Base-by-base conservation (phyloP, 2,113 vertebrate genomes). In the Hemicordylus capensis region DNA sequence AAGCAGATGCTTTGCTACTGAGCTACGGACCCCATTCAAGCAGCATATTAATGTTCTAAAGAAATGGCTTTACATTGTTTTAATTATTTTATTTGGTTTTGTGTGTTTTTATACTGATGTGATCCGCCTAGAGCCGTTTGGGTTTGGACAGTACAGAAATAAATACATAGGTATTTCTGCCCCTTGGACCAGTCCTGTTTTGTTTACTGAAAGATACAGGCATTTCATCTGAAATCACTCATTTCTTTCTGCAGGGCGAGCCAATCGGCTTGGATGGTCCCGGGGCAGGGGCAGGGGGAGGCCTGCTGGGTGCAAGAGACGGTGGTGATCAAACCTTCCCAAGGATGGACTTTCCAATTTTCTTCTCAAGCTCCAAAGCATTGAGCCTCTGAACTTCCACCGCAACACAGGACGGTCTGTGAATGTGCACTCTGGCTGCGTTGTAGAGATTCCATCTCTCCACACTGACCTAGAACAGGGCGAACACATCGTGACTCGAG, bases 381-480 rank as follows among this genome's bases (percentile, higher is more conserved):
- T 96, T 97, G 64, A 99, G 97, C 89, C 99, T 97, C 89, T 98
- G 97, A 91, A 99, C 95, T 95, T 99, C 98, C 12, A 98, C 96
- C 42, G 98, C 97, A 64, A 98, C 98, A 1, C 97, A 98, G 0
- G 99, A 99, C 0, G 99, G 93, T 72, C 98, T 96, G 80, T 99
- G 98, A 83, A 98, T 80, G 54, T 99, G 97, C 81, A 98, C 94
- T 69, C 98, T 97, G 58, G 98, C 96, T 4, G 98, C 95, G 74
- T 98, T 98, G 93, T 96, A 97, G 90, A 98, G 97, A 93, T 96
- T 98, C 98, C 98, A 99, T 81, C 98, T 99, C 87, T 98, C 98
- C 86, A 99, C 98, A 0, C 96, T 97, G 92, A 98, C 87, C 98
- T 99, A 94, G 61, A 91, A 92, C 42, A 90, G 70, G 79, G 1